Base-by-base conservation (phyloP, 2,888 invertebrate species). In the Ctenicera cuprea region DNA sequence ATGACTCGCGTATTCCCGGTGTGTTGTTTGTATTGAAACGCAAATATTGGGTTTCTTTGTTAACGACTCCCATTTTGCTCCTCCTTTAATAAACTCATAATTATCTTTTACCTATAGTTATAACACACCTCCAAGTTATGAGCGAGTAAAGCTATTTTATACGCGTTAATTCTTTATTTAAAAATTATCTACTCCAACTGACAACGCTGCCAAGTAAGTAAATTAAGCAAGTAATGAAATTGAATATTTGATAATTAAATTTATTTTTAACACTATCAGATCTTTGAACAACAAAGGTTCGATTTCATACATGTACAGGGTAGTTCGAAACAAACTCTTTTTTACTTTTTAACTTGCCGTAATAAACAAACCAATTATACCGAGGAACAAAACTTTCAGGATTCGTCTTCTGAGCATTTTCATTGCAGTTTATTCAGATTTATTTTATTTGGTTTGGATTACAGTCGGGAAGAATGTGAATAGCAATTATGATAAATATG, bases 401-500 rank as follows among this genome's bases (percentile, higher is more conserved):
- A 14, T 41, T 41, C 9, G 3, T 41, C 14, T 14, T 14, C n/a
- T n/a, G 7, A n/a, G 41, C 14, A 9, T 16, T 48, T 48, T 16
- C 4, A 18, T 14, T n/a, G 2, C n/a, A n/a, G 16, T 3, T 20
- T 8, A 5, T 11, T 4, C 16, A 48, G 16, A 54, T 54, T 54
- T 14, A 22, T 54, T 14, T 5, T 30, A 22, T 22, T 54, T 30
- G 54, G 30, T 30, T 26, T 14, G 26, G 30, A 30, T 30, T 14
- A 33, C 30, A 14, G 54, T 9, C 14, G 54, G 14, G 16, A 30
- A 22, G 30, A 54, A 14, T 54, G 20, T 59, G 59, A 59, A 59
- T 59, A 59, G 52, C 73, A 75, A 68, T 78, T 74, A 75, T 74
- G 66, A 70, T 68, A 78, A 80, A 78, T 78, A 79, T 76, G 72